These are phyloP conservation scores for Tetrax tetrax DNA, from an alignment of 2,113 vertebrate genomes.

Conservation along the genomic window DNA sequence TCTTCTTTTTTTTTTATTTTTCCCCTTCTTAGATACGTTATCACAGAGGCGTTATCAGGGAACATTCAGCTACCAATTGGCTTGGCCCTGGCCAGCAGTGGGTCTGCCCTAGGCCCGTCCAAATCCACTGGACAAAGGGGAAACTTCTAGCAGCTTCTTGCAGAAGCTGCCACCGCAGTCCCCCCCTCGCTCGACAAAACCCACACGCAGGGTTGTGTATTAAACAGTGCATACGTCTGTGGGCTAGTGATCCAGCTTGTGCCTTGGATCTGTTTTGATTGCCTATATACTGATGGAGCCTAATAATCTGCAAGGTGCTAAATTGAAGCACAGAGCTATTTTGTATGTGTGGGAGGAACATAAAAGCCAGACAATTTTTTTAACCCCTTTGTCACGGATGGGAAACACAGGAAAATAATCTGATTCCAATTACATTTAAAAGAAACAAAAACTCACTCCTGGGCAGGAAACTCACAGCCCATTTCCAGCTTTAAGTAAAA, in stretches of 20 bases:
- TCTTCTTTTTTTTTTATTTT: too few relatives aligned
- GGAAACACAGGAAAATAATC: slow-evolving; percentile 4
- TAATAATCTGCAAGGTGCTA: neutral
- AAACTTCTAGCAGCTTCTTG: too few relatives aligned
- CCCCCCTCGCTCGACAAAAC: too few relatives aligned
- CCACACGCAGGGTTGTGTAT: neutral
- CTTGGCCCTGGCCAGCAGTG: too few relatives aligned
- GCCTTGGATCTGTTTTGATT: neutral
- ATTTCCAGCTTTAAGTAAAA: slow-evolving; percentile 51
- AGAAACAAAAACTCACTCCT: slow-evolving; percentile 29
- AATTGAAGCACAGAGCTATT: neutral
- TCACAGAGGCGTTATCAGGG: too few relatives aligned
- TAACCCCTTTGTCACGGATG: neutral
- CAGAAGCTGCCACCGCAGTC: too few relatives aligned
- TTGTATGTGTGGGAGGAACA: rapidly evolving
- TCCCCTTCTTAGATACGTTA: too few relatives aligned
- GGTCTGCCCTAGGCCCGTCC: too few relatives aligned
- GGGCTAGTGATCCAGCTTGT: neutral
- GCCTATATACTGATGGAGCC: neutral
- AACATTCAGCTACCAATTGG: too few relatives aligned
- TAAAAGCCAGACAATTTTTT: neutral
- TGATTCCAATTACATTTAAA: slow-evolving; percentile 44
- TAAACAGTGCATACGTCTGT: rapidly evolving
- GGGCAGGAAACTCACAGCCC: slow-evolving; percentile 41
- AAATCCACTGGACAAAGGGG: too few relatives aligned